Conservation (phyloP, 1,140 invertebrate genomes). For the Orius insidiosus region DNA sequence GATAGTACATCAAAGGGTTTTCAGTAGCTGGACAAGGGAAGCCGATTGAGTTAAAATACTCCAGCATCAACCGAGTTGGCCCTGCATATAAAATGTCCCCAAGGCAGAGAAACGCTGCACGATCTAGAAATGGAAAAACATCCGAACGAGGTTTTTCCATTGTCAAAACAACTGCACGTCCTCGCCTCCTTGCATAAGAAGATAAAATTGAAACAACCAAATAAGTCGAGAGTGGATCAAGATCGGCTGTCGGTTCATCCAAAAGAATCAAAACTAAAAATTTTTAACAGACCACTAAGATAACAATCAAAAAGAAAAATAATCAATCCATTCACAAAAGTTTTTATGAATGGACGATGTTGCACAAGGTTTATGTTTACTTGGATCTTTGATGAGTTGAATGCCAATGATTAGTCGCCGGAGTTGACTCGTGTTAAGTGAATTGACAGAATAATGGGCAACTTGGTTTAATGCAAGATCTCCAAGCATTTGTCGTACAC, state of each 20-base stretch:
- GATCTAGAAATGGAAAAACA: conserved; percentile 78
- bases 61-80: conserved; percentile 70
- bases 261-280: conserved; percentile 58
- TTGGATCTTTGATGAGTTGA: conserved; percentile 73
- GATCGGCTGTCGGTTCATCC: conserved; percentile 78
- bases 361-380: no score
- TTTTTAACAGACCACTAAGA: no score
- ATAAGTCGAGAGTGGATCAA: conserved; percentile 82
- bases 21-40: conserved; percentile 85
- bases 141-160: conserved; percentile 87
- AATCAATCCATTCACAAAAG: no score
- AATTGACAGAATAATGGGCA: conserved; percentile 58
- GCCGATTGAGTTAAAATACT: conserved; percentile 79
- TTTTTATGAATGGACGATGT: no score
- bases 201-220: conserved; percentile 81
- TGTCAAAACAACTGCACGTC: conserved; percentile 70
- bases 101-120: conserved; percentile 66
- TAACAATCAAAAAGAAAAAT: no score
- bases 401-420: conserved; percentile 68
- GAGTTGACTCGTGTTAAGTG: conserved; percentile 66
- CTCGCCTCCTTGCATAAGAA: conserved; percentile 78
- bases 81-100: conserved; percentile 84
- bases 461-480: conserved; percentile 78
- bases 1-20: conserved; percentile 85
- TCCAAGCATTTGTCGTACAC: conserved; percentile 64